Evolutionary conservation across 2,797 vertebrate genomes (phyloP).

Genomic region (Merluccius polli): DNA sequence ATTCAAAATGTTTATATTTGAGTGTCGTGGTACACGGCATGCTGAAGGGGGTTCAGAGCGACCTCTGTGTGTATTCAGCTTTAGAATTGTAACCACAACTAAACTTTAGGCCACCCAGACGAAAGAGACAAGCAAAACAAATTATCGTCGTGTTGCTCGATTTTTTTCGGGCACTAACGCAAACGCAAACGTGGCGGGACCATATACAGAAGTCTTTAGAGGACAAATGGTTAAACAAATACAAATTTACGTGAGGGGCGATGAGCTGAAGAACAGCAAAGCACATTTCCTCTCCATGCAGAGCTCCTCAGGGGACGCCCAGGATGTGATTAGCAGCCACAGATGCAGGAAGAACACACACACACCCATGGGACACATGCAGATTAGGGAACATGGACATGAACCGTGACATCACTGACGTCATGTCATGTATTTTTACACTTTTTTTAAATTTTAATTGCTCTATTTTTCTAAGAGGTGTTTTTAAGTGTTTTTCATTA

Average conservation of each 20-base stretch:
- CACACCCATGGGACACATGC: neutral
- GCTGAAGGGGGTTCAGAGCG: no score
- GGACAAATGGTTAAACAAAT: neutral
- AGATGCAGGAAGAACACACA: neutral
- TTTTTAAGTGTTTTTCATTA: neutral
- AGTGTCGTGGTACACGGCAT: no score
- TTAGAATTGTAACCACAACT: no score
- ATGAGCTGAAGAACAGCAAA: neutral
- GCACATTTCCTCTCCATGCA: neutral
- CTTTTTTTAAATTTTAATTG: neutral
- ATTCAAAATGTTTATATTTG: no score
- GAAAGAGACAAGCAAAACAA: no score
- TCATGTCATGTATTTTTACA: neutral
- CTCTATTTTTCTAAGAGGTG: neutral
- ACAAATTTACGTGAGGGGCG: neutral
- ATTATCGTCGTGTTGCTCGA: no score
- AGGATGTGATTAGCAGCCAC: neutral
- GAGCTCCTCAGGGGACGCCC: neutral
- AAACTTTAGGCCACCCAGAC: no score
- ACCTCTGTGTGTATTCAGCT: no score
- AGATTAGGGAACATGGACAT: neutral
- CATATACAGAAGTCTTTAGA: neutral
- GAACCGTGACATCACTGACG: neutral
- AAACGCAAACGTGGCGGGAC: neutral
- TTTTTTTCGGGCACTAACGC: neutral